These are phyloP conservation scores for Oplegnathus fasciatus DNA, from an alignment of 2,113 vertebrate species.

Conservation along the genomic window DNA sequence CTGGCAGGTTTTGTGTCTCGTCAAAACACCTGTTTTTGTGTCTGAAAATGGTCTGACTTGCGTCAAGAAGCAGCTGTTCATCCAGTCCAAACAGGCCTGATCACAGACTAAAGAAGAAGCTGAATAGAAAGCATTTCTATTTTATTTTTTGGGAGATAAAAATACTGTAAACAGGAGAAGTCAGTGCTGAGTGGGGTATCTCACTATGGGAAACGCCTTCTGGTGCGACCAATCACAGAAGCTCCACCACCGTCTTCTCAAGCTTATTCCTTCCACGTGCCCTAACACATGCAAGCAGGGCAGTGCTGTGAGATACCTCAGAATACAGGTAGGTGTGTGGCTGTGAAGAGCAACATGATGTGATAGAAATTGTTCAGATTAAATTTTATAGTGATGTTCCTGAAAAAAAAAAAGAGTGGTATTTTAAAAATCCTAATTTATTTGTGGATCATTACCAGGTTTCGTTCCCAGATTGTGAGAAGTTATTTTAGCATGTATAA, in stretches of 20 bases:
- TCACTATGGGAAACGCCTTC: neutral
- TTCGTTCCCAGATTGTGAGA: neutral
- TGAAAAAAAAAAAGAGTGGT: neutral
- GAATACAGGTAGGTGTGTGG: neutral
- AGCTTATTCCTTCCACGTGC: no score
- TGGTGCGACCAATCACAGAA: neutral
- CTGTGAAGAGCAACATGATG: neutral
- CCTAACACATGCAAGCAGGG: neutral
- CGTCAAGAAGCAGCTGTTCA: neutral
- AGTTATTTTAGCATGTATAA: neutral
- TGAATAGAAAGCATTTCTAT: neutral
- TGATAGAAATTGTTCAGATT: neutral
- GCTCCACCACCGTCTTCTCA: neutral
- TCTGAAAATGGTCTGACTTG: neutral
- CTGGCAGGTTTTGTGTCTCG: neutral
- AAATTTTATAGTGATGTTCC: no score
- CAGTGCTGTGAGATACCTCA: neutral
- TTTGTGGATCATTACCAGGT: neutral
- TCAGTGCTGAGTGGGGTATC: neutral
- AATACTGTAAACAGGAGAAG: neutral
- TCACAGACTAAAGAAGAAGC: neutral
- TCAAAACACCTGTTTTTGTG: neutral
- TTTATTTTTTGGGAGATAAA: neutral
- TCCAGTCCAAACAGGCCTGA: neutral
- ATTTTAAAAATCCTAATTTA: neutral